phyloP scores from a whole-genome alignment of 2,113 vertebrate species.

The Capreolus pygargus region DNA sequence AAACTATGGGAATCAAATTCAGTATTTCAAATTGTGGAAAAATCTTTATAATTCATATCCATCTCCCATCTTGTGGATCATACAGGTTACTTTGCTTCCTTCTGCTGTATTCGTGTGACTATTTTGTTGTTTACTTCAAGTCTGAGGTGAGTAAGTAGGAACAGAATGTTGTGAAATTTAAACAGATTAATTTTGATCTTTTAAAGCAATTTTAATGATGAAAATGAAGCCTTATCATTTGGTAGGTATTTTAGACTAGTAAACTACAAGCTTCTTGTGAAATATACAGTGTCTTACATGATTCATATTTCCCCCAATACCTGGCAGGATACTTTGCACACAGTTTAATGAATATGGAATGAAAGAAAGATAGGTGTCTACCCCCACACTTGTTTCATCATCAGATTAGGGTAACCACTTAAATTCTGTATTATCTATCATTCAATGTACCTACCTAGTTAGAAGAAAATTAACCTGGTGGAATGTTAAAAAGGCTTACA shows the following conservation, averaged over 20 bases:
- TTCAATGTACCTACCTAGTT: background rate
- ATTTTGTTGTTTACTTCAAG: background rate
- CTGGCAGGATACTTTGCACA: background rate
- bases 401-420: conserved; percentile 7
- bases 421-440: background rate
- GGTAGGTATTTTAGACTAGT: background rate
- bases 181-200: background rate
- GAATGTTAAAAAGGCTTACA: conserved; percentile 11
- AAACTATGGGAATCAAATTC: background rate
- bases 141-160: background rate
- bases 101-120: background rate
- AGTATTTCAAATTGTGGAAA: conserved; percentile 8
- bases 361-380: background rate
- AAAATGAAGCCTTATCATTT: background rate
- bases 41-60: background rate
- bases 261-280: background rate
- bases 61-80: background rate
- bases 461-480: conserved; percentile 17
- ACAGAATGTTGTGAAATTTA: background rate
- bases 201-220: background rate
- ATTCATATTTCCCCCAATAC: background rate
- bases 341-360: background rate
- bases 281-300: background rate
- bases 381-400: background rate
- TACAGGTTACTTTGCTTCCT: background rate